These are phyloP conservation scores for Neolamprologus ventralis DNA, from an alignment of 2,113 vertebrate genomes.

Conservation along the genomic window DNA sequence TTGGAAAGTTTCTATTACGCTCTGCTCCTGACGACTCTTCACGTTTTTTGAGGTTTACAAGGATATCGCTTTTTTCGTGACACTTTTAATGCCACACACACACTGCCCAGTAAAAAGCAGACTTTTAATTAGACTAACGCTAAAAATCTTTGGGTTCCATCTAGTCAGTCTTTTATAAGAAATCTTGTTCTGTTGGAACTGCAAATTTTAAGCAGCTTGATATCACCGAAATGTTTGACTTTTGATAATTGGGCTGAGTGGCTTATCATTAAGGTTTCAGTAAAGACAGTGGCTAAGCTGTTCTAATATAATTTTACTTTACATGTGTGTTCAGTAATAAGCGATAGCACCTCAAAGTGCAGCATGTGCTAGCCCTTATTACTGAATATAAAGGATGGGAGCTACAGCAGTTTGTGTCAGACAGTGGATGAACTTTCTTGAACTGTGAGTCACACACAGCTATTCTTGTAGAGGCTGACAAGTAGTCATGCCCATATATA, in stretches of 20 bases:
- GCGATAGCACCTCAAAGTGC: not conserved
- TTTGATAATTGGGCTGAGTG: not conserved
- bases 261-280: not conserved
- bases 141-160: not conserved
- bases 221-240: not conserved
- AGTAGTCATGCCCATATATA: not conserved
- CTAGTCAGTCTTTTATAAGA: not conserved
- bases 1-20: not conserved
- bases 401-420: not conserved
- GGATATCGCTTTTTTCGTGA: not conserved
- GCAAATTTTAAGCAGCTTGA: not conserved
- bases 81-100: not conserved
- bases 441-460: not conserved
- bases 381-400: not conserved
- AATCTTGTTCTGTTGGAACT: not conserved
- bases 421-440: not conserved
- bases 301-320: not conserved
- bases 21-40: not conserved
- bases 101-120: not conserved
- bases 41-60: not conserved
- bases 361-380: not conserved
- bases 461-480: not conserved
- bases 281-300: not conserved
- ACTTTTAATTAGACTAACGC: not conserved
- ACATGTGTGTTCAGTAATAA: not conserved